Conservation (phyloP, 2,888 invertebrate species). For the Saturnia japonica region DNA sequence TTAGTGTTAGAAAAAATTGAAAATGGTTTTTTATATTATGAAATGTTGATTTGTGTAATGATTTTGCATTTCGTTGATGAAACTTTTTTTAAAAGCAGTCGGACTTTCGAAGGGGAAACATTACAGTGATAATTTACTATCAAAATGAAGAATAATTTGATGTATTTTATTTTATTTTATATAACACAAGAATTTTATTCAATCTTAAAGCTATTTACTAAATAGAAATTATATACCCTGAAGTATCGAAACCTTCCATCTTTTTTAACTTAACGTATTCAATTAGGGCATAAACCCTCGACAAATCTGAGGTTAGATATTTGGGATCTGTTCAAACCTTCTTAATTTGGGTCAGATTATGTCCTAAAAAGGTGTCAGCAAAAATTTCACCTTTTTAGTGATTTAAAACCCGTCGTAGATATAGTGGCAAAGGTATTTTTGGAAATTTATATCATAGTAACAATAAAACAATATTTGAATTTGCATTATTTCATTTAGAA, state of each 20-base stretch:
- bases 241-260: conserved; percentile 19
- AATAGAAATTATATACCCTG: conserved; percentile 17
- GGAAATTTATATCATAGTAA: neutral
- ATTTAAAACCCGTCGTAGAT: conserved; percentile 25
- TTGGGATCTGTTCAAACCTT: conserved; percentile 34
- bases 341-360: conserved; percentile 35
- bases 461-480: neutral
- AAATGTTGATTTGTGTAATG: too few species aligned
- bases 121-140: conserved; percentile 13
- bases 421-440: neutral
- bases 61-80: too few species aligned
- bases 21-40: too few species aligned
- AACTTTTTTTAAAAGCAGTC: too few species aligned
- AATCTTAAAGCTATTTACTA: conserved; percentile 19
- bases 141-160: too few species aligned
- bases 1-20: too few species aligned
- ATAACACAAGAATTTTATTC: neutral
- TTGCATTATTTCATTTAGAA: too few species aligned
- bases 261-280: conserved; percentile 26
- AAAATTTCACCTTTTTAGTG: conserved; percentile 29
- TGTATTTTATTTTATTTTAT: too few species aligned
- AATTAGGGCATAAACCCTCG: conserved; percentile 36
- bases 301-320: conserved; percentile 34
- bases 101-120: too few species aligned
- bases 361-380: conserved; percentile 27